Base-by-base conservation (phyloP, 2,797 vertebrate species). In the Bufotes viridis region DNA sequence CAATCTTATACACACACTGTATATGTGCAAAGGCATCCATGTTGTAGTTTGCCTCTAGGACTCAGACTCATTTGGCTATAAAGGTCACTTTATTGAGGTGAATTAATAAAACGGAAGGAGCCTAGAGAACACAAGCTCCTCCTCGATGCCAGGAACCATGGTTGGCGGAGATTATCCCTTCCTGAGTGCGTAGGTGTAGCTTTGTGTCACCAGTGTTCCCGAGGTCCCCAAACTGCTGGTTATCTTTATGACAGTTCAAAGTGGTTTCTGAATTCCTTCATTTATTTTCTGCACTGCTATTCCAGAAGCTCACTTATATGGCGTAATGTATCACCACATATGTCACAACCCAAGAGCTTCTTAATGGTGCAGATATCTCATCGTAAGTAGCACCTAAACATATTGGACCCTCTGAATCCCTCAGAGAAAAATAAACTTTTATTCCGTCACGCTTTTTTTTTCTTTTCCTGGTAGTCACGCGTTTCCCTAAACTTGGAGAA, bases 31-130 rank as follows among this genome's bases (percentile, higher is more conserved):
- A 72, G 81, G 72, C 65, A 34, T 83, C 20, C 24, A 57, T 83
- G 69, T 57, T 49, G n/a, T 58, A 29, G 26, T 42, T 76, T 76
- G 83, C 18, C 58, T 75, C 58, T 17, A 85, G 83, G 72, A 85
- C 26, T 42, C 84, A 49, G 60, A 89, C 79, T 69, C 84, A 49
- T 58, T 82, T 83, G 79, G 84, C 70, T 70, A 83, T 86, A 89
- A 89, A 89, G 88, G 88, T 89, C 84, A 89, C 88, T 89, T 89
- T 89, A 89, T 86, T 89, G 60, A 83, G 88, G 88, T 82, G 84
- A 86, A 70, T 13, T 76, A 42, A 86, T 49, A 78, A 57, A 86
- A 81, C 11, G 53, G 67, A 78, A 86, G 49, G 58, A 75, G 61
- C 51, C 78, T 88, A 42, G 26, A 34, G 58, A 49, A 42, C 4